Conservation (phyloP, 2,113 vertebrate genomes). For the Eublepharis macularius region DNA sequence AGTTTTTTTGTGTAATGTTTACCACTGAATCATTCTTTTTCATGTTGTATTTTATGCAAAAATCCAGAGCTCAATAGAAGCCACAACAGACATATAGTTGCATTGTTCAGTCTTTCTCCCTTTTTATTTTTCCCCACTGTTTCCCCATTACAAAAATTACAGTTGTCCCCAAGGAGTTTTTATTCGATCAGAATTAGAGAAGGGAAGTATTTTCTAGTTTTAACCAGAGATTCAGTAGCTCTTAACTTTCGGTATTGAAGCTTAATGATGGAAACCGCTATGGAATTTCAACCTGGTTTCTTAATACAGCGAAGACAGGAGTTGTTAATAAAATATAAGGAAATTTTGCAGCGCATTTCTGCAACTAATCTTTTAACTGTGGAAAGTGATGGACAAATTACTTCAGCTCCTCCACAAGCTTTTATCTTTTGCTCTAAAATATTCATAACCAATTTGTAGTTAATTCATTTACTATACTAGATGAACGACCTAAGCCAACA, state of each 20-base stretch:
- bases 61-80: background rate
- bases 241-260: rapidly evolving
- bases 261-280: background rate
- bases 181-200: background rate
- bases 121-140: background rate
- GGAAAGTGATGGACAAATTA: conserved; percentile 52
- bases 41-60: background rate
- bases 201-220: background rate
- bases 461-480: conserved; percentile 54
- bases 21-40: too few relatives aligned
- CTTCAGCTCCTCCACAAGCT: conserved; percentile 42
- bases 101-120: background rate
- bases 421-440: conserved; percentile 52
- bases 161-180: background rate
- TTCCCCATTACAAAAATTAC: too few relatives aligned
- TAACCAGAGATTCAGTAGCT: background rate
- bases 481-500: conserved; percentile 39
- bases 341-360: conserved; percentile 10
- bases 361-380: conserved; percentile 46
- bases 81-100: background rate
- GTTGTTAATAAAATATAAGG: conserved; percentile 48
- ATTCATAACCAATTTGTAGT: conserved; percentile 56
- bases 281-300: conserved; percentile 27
- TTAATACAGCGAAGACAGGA: conserved; percentile 48
- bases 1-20: too few relatives aligned